phyloP scores from a whole-genome alignment of 2,113 vertebrate species.

The Mus pahari region DNA sequence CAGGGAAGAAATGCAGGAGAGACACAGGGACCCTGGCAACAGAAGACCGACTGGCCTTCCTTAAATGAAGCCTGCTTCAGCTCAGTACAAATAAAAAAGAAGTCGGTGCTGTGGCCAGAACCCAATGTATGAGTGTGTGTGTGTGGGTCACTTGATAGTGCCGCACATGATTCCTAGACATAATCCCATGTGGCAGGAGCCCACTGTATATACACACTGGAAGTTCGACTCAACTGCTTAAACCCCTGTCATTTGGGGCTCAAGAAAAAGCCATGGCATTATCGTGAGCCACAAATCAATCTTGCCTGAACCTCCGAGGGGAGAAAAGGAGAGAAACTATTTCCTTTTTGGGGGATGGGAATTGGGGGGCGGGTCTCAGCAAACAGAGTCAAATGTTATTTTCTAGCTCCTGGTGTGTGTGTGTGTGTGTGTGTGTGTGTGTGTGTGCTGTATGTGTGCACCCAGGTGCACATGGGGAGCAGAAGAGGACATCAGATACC shows the following conservation, averaged over 20 bases:
- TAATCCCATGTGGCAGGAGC: neutral
- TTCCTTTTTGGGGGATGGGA: neutral
- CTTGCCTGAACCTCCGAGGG: neutral
- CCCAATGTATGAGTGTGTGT: neutral
- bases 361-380: no score
- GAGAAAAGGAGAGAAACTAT: neutral
- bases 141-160: neutral
- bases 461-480: neutral
- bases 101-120: fast-evolving
- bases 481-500: neutral
- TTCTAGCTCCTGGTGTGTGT: neutral
- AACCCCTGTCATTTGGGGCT: neutral
- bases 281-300: neutral
- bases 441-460: neutral
- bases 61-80: neutral
- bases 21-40: neutral
- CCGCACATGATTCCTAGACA: neutral
- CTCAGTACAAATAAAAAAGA: neutral
- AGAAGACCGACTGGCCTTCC: neutral
- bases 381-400: neutral
- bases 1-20: neutral
- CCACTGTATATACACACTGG: neutral
- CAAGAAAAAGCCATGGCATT: neutral
- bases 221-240: neutral
- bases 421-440: no score